Percentiles rank a stretch among this genome's conserved stretches.
These are phyloP conservation scores for Cyclargus thomasi DNA, from an alignment of 1,140 invertebrate species.

Conservation along the genomic window DNA sequence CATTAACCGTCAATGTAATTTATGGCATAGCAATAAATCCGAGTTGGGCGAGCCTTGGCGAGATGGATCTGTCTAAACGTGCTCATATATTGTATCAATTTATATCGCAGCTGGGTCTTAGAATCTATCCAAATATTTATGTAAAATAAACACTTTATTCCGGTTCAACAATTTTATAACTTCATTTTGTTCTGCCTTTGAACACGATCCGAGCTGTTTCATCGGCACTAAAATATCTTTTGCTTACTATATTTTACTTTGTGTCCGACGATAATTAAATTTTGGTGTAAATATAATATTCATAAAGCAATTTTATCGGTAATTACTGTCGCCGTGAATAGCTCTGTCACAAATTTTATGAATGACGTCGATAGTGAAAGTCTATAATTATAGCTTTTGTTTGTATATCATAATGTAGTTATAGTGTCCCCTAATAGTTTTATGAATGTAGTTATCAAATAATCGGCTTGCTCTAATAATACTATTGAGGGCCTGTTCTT, in stretches of 20 bases:
- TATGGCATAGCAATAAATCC: constrained; percentile 31
- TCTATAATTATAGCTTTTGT: not conserved
- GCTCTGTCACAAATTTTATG: constrained; percentile 6
- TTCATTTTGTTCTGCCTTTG: constrained; percentile 6
- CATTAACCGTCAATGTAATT: constrained; percentile 32
- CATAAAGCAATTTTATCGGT: constrained; percentile 3
- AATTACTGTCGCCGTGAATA: constrained; percentile 1
- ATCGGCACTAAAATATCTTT: not conserved
- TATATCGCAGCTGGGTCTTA: constrained; percentile 23
- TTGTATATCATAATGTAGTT: not conserved
- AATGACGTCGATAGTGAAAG: constrained; percentile 4
- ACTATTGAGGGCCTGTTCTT: too few species aligned
- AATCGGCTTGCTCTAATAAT: not conserved
- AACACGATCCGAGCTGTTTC: not conserved
- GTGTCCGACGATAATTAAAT: constrained; percentile 1
- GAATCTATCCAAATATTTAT: constrained; percentile 17
- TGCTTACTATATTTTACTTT: constrained; percentile 1
- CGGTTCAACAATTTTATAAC: constrained; percentile 3
- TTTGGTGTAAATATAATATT: constrained; percentile 9
- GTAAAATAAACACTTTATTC: constrained; percentile 6
- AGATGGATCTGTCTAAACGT: constrained; percentile 31
- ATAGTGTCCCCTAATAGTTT: not conserved
- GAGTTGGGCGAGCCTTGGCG: constrained; percentile 22
- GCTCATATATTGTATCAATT: constrained; percentile 30
- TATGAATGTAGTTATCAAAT: not conserved